phyloP scores from a whole-genome alignment of 2,113 vertebrate genomes.

The Clarias batrachus region DNA sequence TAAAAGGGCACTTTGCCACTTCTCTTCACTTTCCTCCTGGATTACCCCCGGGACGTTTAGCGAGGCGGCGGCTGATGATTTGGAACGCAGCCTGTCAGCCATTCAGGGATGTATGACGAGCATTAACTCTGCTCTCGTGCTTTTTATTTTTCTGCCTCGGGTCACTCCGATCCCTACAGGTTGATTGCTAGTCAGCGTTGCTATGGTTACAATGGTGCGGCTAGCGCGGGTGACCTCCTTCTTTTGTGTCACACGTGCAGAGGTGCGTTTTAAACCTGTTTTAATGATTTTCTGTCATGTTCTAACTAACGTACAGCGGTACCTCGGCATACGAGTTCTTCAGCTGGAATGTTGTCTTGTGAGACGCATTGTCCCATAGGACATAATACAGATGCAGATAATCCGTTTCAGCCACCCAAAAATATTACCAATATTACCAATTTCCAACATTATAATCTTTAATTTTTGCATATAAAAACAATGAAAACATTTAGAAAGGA shows the following conservation, averaged over 20 bases:
- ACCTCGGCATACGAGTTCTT: too few relatives aligned
- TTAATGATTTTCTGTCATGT: background rate
- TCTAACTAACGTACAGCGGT: too few relatives aligned
- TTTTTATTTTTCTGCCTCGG: background rate
- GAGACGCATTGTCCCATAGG: too few relatives aligned
- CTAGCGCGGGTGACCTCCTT: background rate
- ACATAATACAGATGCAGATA: too few relatives aligned
- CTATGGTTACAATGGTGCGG: background rate
- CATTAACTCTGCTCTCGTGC: background rate
- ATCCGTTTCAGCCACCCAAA: too few relatives aligned
- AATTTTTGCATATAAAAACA: too few relatives aligned
- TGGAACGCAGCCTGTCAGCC: constrained; percentile 10
- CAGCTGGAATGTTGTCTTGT: too few relatives aligned
- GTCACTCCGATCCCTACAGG: background rate
- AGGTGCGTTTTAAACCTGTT: background rate
- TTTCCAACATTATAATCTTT: too few relatives aligned
- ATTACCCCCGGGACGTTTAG: background rate
- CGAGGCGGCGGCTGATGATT: background rate
- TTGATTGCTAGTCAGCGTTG: background rate
- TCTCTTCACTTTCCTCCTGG: background rate
- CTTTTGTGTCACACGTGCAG: background rate
- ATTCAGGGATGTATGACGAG: background rate
- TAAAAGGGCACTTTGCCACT: constrained; percentile 5
- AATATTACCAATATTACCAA: too few relatives aligned
- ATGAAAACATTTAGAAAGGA: too few relatives aligned